Evolutionary conservation across 2,113 vertebrate genomes (phyloP), one percentile per base, ranked within the genome.

Genomic region (Hyperopisus bebe): DNA sequence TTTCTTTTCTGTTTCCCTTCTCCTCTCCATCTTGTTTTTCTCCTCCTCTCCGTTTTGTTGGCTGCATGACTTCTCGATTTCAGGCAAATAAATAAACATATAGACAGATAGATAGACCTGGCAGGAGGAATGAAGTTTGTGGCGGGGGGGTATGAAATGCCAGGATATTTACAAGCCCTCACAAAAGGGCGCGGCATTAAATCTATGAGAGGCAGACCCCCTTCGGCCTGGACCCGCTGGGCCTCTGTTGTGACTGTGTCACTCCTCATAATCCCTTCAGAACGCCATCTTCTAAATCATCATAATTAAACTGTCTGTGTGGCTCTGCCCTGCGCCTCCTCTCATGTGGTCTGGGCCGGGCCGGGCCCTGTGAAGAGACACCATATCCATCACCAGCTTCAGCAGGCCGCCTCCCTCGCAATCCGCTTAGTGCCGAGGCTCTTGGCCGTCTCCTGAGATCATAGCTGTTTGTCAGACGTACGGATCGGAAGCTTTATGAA

Each of bases 241-340:
- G 21, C 44, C 5, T 0, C 42, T 31, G n/a, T 4, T 46, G n/a
- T 90, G 55, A 80, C 87, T 88, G 44, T 48, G 13, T 70, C 39
- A n/a, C 85, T 89, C 51, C 70, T 85, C 82, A 62, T 90, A 88
- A 91, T 88, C 90, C 84, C 39, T 47, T 66, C 17, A 58, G 74
- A 88, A 91, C 8, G 11, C n/a, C 55, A 62, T 74, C 53, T 70
- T 84, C 39, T 62, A 39, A 88, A 90, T 89, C 90, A 88, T 84
- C 53, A 89, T 90, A 91, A 89, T 91, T 83, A 70, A 51, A 27
- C 86, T 39, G n/a, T 90, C 66, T 13, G 13, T 8, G 31, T 0
- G 77, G 39, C 44, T 89, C 84, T 87, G 19, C 51, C 84, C 19
- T 53, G 5, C 39, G 24, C 44, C 31, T 77, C 46, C 55, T 77